Conservation (phyloP, 2,888 invertebrate genomes). For the Amphimallon solstitiale region DNA sequence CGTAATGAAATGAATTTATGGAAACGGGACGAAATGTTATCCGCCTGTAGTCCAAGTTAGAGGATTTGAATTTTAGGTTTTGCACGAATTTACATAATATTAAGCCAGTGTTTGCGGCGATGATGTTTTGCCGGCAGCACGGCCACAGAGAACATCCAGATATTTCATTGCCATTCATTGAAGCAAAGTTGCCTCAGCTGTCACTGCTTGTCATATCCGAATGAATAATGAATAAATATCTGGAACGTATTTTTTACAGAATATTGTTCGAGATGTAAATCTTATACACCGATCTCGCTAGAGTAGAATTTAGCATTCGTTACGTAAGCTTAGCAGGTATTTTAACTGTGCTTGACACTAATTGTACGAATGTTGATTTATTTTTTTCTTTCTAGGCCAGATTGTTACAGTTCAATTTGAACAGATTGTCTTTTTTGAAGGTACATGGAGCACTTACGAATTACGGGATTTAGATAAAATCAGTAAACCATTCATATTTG, state of each 20-base stretch:
- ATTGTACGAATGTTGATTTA: too few species aligned
- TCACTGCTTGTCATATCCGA: conserved; percentile 23
- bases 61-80: conserved; percentile 10
- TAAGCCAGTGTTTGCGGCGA: conserved; percentile 16
- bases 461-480: too few species aligned
- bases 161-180: conserved; percentile 14
- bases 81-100: conserved; percentile 23
- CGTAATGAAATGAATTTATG: background rate
- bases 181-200: conserved; percentile 8
- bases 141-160: background rate
- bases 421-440: too few species aligned
- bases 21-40: background rate
- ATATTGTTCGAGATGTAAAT: background rate
- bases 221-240: conserved; percentile 23
- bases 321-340: background rate
- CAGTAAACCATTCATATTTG: too few species aligned
- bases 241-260: conserved; percentile 8
- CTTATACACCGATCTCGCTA: background rate
- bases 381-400: too few species aligned
- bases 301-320: conserved; percentile 12
- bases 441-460: too few species aligned
- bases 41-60: background rate
- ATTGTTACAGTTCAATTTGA: too few species aligned
- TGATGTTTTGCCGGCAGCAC: background rate
- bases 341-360: background rate